phyloP scores from a whole-genome alignment of 2,113 vertebrate genomes.

The Notechis scutatus region DNA sequence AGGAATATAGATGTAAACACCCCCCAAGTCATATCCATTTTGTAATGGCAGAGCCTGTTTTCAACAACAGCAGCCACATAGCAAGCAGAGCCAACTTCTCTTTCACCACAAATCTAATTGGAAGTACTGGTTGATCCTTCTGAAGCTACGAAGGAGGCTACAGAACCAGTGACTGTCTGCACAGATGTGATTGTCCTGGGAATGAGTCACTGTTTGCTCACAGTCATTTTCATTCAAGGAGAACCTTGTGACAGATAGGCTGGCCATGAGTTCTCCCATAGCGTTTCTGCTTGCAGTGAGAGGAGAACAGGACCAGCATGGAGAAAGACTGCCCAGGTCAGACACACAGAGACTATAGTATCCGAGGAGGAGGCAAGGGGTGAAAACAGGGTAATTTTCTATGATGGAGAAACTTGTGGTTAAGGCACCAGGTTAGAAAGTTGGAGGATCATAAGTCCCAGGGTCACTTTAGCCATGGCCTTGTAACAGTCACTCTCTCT shows the following conservation, averaged over 20 bases:
- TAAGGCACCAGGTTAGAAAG: background rate
- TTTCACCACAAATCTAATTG: background rate
- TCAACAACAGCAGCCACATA: background rate
- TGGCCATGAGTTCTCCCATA: background rate
- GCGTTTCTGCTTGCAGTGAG: too few species aligned
- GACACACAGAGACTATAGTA: background rate
- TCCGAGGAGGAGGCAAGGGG: too few species aligned
- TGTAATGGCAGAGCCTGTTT: background rate
- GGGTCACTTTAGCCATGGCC: background rate
- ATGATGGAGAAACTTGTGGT: background rate
- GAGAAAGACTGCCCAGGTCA: background rate
- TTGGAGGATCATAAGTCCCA: background rate
- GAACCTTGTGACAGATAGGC: background rate
- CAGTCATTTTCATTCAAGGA: background rate
- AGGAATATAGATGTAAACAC: background rate
- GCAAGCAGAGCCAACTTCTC: background rate
- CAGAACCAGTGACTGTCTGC: background rate
- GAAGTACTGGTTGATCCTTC: background rate
- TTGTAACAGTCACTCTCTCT: background rate
- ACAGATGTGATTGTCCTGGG: background rate
- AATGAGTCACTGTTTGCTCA: background rate
- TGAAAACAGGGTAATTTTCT: background rate
- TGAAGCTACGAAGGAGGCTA: background rate
- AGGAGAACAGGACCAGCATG: background rate
- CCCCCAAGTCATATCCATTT: background rate